Percentiles rank a stretch among this genome's conserved stretches.
Evolutionary conservation across 2,113 vertebrate species (phyloP).

Genomic region (Sardina pilchardus): DNA sequence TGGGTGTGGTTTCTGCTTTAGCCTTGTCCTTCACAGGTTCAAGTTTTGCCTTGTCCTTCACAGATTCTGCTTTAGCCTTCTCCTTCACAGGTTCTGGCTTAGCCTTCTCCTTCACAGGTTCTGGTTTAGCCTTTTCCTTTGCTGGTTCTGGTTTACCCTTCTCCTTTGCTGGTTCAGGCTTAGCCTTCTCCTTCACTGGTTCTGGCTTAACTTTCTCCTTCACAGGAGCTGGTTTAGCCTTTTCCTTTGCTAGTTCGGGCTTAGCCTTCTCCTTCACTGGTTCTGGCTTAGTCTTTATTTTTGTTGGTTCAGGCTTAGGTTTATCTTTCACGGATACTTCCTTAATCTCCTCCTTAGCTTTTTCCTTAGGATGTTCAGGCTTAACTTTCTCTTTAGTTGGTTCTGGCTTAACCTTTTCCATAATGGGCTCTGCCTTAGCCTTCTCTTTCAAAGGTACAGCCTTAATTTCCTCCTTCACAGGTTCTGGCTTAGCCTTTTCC

Average conservation of each 20-base stretch:
- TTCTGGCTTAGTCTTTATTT: slow-evolving; percentile 21
- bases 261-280: slow-evolving; percentile 32
- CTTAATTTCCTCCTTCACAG: neutral
- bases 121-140: slow-evolving; percentile 22
- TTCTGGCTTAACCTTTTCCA: slow-evolving; percentile 31
- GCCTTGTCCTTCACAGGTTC: neutral
- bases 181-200: neutral
- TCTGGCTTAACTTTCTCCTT: neutral
- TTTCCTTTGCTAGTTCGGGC: neutral
- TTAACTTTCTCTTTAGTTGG: neutral
- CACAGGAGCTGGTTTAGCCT: neutral
- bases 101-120: slow-evolving; percentile 4
- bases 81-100: neutral
- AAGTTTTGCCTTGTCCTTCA: neutral
- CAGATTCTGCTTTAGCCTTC: neutral
- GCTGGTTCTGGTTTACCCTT: neutral
- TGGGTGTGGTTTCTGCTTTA: neutral
- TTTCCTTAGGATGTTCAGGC: slow-evolving; percentile 31
- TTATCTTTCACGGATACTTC: slow-evolving; percentile 18
- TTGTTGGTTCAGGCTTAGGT: slow-evolving; percentile 8
- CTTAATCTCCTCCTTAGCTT: slow-evolving; percentile 43
- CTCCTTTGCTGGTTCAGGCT: neutral
- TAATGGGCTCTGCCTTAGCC: slow-evolving; percentile 34
- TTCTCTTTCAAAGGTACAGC: slow-evolving; percentile 17
- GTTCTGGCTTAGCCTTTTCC: slow-evolving; percentile 31